A percentile compares a stretch with the other conserved stretches of the same genome.
phyloP scores from a whole-genome alignment of 2,797 vertebrate genomes.

The Lemur catta region DNA sequence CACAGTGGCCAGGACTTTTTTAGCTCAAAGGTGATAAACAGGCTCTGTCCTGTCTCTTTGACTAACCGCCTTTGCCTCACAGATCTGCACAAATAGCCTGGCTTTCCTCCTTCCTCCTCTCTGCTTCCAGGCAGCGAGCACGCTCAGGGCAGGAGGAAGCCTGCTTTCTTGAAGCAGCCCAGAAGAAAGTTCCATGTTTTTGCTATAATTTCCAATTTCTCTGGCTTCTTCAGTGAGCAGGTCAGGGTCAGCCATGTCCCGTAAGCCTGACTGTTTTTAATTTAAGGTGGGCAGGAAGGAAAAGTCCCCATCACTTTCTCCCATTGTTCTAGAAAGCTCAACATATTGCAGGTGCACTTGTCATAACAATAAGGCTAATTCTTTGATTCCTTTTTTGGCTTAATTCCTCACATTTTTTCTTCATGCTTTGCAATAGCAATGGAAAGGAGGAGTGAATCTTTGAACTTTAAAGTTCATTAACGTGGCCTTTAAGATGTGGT shows the following conservation, averaged over 20 bases:
- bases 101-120: background rate
- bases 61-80: background rate
- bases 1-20: background rate
- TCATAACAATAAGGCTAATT: background rate
- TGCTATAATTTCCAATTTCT: background rate
- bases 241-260: background rate
- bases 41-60: background rate
- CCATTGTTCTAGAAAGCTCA: background rate
- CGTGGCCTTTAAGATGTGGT: background rate
- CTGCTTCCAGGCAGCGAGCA: background rate
- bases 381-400: background rate
- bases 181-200: background rate
- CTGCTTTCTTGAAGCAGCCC: background rate
- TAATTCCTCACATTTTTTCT: background rate
- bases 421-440: background rate
- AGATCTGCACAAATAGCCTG: background rate
- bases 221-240: background rate
- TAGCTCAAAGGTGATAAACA: background rate
- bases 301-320: background rate
- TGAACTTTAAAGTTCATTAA: background rate
- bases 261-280: background rate
- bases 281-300: background rate
- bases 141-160: no score
- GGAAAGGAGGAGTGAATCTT: background rate
- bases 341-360: background rate